These are phyloP conservation scores for Recurvirostra avosetta DNA, from an alignment of 2,113 vertebrate genomes.

Conservation along the genomic window DNA sequence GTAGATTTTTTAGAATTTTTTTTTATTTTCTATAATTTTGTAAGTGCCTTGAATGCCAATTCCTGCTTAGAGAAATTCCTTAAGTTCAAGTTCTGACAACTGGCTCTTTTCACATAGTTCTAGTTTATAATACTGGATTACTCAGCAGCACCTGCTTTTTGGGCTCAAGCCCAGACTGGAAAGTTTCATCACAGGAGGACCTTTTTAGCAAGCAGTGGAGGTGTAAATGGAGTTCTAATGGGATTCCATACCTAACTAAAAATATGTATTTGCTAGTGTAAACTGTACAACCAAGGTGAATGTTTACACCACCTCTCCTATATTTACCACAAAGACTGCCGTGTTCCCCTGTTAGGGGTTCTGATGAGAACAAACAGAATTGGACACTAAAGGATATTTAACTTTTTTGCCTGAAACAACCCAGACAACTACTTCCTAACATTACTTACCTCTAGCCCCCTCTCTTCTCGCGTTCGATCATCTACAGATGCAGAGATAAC, in stretches of 20 bases:
- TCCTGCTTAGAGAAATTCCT: not conserved
- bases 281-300: not conserved
- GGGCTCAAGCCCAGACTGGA: not conserved
- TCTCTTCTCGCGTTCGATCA: constrained; percentile 91
- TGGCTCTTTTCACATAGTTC: not conserved
- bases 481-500: constrained; percentile 98
- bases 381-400: not conserved
- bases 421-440: not conserved
- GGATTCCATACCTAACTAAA: not conserved
- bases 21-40: not conserved
- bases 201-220: not conserved
- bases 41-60: not conserved
- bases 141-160: not conserved
- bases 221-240: not conserved
- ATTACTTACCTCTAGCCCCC: constrained; percentile 86
- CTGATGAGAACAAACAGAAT: not conserved
- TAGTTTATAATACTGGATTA: not conserved
- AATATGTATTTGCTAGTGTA: not conserved
- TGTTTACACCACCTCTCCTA: not conserved
- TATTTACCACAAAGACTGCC: not conserved
- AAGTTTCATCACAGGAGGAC: not conserved
- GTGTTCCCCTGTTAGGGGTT: not conserved
- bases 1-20: not conserved
- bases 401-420: not conserved
- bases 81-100: not conserved